phyloP scores from a whole-genome alignment of 2,113 vertebrate species.

The Cyanoramphus novaezelandiae region DNA sequence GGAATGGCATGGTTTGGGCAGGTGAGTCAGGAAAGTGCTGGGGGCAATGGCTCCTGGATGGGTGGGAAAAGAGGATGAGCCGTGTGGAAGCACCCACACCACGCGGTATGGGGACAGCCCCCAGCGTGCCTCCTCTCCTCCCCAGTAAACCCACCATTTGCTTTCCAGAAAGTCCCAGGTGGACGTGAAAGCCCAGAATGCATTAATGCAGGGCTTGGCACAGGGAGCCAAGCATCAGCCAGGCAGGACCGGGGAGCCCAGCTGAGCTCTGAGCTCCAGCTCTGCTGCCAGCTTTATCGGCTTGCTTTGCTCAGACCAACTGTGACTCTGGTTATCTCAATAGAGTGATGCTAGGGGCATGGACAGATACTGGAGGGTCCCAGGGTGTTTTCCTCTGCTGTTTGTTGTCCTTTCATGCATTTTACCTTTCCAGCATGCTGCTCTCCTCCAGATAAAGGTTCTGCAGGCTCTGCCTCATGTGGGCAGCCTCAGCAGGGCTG shows the following conservation, averaged over 20 bases:
- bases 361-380: neutral
- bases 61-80: neutral
- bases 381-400: neutral
- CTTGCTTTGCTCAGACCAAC: neutral
- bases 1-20: neutral
- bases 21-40: neutral
- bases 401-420: neutral
- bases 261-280: neutral
- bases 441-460: neutral
- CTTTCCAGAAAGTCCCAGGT: neutral
- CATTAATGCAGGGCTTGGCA: neutral
- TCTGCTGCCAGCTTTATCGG: neutral
- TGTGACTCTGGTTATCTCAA: neutral
- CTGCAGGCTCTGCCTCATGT: neutral
- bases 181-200: neutral
- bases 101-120: accelerated
- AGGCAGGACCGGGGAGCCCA: neutral
- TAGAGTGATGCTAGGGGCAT: neutral
- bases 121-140: neutral
- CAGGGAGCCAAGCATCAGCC: neutral
- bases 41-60: neutral
- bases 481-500: accelerated
- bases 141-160: neutral
- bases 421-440: neutral
- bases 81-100: accelerated